Evolutionary conservation across 2,797 vertebrate species (phyloP).

Genomic region (Hafferia zeledoni): DNA sequence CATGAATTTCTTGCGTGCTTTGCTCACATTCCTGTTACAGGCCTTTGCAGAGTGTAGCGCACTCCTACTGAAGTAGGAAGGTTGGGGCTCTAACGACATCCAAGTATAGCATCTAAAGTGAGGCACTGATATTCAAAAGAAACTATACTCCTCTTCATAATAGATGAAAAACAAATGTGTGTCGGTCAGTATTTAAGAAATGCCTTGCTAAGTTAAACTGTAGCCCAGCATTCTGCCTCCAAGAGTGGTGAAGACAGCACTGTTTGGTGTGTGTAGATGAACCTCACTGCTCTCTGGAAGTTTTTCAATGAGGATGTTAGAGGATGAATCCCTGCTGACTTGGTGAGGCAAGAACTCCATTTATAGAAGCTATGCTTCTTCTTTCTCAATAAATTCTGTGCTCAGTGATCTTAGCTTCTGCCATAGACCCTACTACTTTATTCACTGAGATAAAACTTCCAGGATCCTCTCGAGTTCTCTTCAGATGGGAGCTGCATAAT

Average conservation of each 20-base stretch:
- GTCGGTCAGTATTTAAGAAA: neutral
- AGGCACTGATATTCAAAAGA: neutral
- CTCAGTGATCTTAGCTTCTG: neutral
- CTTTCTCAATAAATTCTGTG: neutral
- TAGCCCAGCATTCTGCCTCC: neutral
- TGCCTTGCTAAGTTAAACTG: neutral
- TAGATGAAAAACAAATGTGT: neutral
- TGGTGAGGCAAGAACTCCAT: neutral
- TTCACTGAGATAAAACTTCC: neutral
- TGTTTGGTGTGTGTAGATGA: neutral
- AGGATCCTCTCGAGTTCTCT: neutral
- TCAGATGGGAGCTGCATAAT: neutral
- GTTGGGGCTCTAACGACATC: neutral
- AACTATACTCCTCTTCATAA: neutral
- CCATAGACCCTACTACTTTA: neutral
- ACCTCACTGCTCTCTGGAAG: neutral
- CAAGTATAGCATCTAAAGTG: neutral
- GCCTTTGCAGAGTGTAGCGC: neutral
- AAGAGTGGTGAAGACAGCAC: neutral
- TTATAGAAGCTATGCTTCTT: neutral
- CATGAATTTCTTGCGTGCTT: neutral
- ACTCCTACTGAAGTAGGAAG: neutral
- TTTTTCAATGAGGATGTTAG: neutral
- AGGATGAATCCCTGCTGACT: neutral
- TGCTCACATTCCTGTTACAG: neutral